Evolutionary conservation across 2,113 vertebrate genomes (phyloP), one percentile per base, ranked within the genome.

Genomic region (Dolichallabes microphthalmus): DNA sequence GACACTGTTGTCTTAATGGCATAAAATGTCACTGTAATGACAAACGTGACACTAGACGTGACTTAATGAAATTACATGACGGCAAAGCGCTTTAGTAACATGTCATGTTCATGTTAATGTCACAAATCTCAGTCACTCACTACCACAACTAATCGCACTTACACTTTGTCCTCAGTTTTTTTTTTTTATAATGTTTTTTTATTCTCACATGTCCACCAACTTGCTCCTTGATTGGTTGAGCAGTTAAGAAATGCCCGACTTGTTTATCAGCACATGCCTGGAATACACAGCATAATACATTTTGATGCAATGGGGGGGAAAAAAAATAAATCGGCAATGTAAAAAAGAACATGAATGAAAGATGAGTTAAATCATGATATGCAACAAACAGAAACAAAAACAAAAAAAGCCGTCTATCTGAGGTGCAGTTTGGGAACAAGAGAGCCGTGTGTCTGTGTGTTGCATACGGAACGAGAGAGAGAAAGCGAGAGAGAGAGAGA

Each of bases 381-480:
- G 58, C 17, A 58, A 82, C 76, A 82, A 73, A 76, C 53, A 85
- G 69, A 82, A 58, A 30, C 6, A 88, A 82, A 82, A 80, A 79
- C 55, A 25, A 52, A 63, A 27, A 53, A 75, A 87, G 76, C 84
- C 4, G 75, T 76, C 60, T 89, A 82, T 80, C 55, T 83, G 69
- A 82, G 91, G 83, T 93, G 69, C 86, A 92, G 88, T 90, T 94
- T 88, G 86, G 45, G 90, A 90, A 53, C 85, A 74, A 91, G 93
- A 75, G 83, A 69, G 92, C 90, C 91, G 90, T 92, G 90, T 75
- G 45, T 75, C 22, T 75, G 73, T 52, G n/a, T 53, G 73, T 27
- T 74, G 35, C 71, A 50, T 74, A 74, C 35, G 8, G 15, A 52
- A 14, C n/a, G 25, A 53, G 73, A 14, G 5, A 79, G 55, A 79